Conservation (phyloP, 1,140 invertebrate species). For the Heliconius nattereri region DNA sequence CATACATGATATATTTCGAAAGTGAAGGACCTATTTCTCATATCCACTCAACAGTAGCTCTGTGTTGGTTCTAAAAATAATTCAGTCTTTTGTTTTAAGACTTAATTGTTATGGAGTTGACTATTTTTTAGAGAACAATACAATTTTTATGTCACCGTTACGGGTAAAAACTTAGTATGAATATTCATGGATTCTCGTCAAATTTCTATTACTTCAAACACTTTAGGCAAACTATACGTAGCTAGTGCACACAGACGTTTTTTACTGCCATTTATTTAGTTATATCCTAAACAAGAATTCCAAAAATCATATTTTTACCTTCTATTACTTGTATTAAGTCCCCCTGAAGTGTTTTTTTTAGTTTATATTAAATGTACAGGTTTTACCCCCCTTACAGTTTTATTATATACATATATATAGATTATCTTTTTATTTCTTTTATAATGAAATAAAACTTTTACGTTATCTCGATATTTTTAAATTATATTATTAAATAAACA, state of each 20-base stretch:
- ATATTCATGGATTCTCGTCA: conserved; percentile 59
- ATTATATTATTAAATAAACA: no score
- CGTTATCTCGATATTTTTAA: no score
- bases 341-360: no score
- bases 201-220: conserved; percentile 36
- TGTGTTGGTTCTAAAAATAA: conserved; percentile 29
- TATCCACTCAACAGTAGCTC: conserved; percentile 16
- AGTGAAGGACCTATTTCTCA: conserved; percentile 10
- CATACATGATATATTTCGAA: background rate
- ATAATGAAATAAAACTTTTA: no score
- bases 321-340: no score
- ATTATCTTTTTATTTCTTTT: no score
- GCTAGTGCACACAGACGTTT: conserved; percentile 9
- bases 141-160: conserved; percentile 72
- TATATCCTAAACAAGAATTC: no score
- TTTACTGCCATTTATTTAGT: background rate
- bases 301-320: no score
- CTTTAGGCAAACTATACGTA: background rate
- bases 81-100: conserved; percentile 28
- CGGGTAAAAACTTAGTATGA: conserved; percentile 69
- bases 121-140: conserved; percentile 75
- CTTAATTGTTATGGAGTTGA: conserved; percentile 65
- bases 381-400: no score
- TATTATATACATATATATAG: no score
- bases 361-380: no score